phyloP scores from a whole-genome alignment of 2,797 vertebrate genomes.

The Mormyrops attenuatus region DNA sequence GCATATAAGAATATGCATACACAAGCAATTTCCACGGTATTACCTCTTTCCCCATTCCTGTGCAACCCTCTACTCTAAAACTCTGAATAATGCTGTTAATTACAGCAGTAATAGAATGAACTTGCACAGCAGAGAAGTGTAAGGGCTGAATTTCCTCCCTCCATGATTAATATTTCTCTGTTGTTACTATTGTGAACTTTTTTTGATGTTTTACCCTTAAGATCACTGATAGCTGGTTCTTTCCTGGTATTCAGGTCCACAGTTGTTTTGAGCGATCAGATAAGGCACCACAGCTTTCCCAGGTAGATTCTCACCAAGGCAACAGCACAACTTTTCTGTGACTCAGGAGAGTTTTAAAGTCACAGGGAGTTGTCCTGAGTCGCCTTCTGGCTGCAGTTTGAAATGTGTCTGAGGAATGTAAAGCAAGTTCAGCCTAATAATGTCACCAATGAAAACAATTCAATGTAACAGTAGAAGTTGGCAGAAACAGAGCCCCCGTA shows the following conservation, averaged over 20 bases:
- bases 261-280: neutral
- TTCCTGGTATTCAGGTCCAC: neutral
- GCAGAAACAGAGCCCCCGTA: neutral
- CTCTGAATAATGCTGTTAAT: neutral
- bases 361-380: neutral
- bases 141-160: neutral
- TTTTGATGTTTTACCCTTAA: neutral
- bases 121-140: neutral
- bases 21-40: neutral
- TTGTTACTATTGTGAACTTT: neutral
- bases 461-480: neutral
- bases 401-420: neutral
- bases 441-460: neutral
- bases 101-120: neutral
- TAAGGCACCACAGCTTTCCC: neutral
- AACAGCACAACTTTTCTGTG: neutral
- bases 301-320: neutral
- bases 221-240: neutral
- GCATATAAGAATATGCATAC: neutral
- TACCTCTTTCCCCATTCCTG: neutral
- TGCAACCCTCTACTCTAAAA: neutral
- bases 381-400: neutral
- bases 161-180: neutral
- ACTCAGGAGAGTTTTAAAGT: neutral
- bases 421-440: neutral